These are phyloP conservation scores for Zonotrichia leucophrys DNA, from an alignment of 2,113 vertebrate genomes.

Conservation along the genomic window DNA sequence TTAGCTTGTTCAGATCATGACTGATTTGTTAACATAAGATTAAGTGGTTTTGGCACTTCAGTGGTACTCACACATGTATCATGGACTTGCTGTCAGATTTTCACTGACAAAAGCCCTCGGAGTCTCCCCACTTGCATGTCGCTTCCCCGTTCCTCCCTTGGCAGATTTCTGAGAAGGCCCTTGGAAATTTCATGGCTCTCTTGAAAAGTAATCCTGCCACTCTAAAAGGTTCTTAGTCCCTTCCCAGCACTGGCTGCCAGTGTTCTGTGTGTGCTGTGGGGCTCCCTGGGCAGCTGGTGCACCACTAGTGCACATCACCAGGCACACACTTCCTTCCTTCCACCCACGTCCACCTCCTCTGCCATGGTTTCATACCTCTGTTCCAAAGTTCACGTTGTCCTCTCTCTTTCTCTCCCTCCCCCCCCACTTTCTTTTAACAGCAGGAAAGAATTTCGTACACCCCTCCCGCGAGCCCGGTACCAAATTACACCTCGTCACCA, in stretches of 20 bases:
- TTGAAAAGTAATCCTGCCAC: fast-evolving
- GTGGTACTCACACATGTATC: fast-evolving
- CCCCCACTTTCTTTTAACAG: constrained; percentile 81
- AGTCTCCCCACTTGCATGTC: neutral
- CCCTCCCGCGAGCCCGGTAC: constrained; percentile 90
- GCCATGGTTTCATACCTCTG: constrained; percentile 1
- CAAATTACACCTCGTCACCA: constrained; percentile 86
- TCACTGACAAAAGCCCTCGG: neutral
- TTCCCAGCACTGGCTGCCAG: neutral
- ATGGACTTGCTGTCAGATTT: neutral
- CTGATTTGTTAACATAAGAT: neutral
- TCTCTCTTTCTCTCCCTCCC: neutral
- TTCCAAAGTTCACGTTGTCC: constrained; percentile 60
- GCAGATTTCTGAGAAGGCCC: neutral
- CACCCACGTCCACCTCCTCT: neutral
- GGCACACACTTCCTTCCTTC: constrained; percentile 35
- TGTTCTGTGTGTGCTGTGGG: neutral
- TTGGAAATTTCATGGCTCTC: neutral
- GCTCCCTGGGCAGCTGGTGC: neutral
- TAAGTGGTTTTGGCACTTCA: neutral
- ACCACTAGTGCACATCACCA: neutral
- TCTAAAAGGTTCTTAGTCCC: neutral
- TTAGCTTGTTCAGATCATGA: neutral
- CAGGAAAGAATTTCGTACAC: constrained; percentile 95
- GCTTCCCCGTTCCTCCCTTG: neutral